phyloP scores from a whole-genome alignment of 2,888 invertebrate genomes.

The Watsonalla binaria region DNA sequence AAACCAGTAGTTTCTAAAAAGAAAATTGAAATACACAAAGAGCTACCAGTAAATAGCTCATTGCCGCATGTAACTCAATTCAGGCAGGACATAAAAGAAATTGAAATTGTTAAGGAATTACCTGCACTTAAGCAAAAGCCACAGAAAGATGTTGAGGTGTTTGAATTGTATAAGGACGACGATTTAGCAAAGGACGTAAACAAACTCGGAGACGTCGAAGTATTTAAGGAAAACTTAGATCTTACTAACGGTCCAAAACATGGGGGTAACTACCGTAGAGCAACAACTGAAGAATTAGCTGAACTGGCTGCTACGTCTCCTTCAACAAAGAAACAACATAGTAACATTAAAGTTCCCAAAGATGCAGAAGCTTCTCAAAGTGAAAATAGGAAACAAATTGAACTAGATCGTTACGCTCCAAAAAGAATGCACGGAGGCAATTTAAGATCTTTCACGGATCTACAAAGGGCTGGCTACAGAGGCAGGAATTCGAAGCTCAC shows the following conservation, averaged over 20 bases:
- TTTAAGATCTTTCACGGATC: conserved; percentile 29
- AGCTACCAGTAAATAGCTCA: conserved; percentile 52
- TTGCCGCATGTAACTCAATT: conserved; percentile 58
- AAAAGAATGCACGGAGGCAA: conserved; percentile 37
- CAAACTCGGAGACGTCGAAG: conserved; percentile 62
- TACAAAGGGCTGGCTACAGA: conserved; percentile 25
- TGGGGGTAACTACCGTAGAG: conserved; percentile 67
- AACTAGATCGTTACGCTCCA: conserved; percentile 27
- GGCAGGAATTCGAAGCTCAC: conserved; percentile 40
- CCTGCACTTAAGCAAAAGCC: conserved; percentile 33
- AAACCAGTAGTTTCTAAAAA: conserved; percentile 55
- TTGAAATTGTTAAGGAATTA: conserved; percentile 65
- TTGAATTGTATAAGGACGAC: conserved; percentile 64
- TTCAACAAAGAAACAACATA: conserved; percentile 1
- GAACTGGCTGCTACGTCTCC: conserved; percentile 16
- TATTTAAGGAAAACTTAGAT: conserved; percentile 57
- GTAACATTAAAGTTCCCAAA: conserved; percentile 17
- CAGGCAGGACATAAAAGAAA: conserved; percentile 65
- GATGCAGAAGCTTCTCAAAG: conserved; percentile 53
- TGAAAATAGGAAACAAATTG: conserved; percentile 39
- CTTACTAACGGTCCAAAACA: conserved; percentile 55
- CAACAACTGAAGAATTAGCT: conserved; percentile 24
- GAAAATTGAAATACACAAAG: conserved; percentile 65
- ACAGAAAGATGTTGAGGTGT: conserved; percentile 43
- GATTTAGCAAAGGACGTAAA: conserved; percentile 64